Evolutionary conservation across 2,797 vertebrate species (phyloP), one percentile per base, ranked within the genome.

Genomic region (Echeneis naucrates): DNA sequence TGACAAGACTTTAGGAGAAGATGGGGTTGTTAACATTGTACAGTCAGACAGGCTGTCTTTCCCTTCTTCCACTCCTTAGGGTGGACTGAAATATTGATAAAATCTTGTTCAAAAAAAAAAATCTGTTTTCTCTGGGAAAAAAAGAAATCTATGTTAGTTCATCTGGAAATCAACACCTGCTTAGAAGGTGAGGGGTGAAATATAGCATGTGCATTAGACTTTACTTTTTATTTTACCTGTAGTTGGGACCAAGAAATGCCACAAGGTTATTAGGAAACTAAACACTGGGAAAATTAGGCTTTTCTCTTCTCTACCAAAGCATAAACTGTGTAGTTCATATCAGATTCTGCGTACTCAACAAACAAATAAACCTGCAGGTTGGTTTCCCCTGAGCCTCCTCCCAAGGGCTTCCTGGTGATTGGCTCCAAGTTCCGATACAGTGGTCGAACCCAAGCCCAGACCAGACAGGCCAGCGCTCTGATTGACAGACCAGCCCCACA

Each of bases 371-470:
- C 63, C 70, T 76, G 17, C 79, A 99, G 98, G 92, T 92, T 99
- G 89, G 98, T 99, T 74, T 99, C 97, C 38, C 98, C 98, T 0
- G 98, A 99, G 90, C 97, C 98, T 0, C 97, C 98, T 32, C 98
- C 98, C 12, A 99, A 99, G 87, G 98, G 98, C 17, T 99, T 99
- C 90, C 93, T 99, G 77, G 98, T 99, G 84, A 99, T 99, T 92
- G 98, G 98, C 87, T 99, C 98, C 80, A 99, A 99, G 94, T 99
- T 99, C 80, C 96, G 98, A 75, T 99, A 99, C 89, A 99, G 98
- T 0, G 98, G 98, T 45, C 94, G 98, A 72, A 99, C 98, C 3
- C 98, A 99, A 90, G 97, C 98, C 0, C 98, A 99, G 94, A 99
- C 97, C 0, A 95, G 98, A 54, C 97, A 99, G 92, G 98, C 98